These are phyloP conservation scores for Apantesis nais DNA, from an alignment of 2,888 invertebrate species.

Conservation along the genomic window DNA sequence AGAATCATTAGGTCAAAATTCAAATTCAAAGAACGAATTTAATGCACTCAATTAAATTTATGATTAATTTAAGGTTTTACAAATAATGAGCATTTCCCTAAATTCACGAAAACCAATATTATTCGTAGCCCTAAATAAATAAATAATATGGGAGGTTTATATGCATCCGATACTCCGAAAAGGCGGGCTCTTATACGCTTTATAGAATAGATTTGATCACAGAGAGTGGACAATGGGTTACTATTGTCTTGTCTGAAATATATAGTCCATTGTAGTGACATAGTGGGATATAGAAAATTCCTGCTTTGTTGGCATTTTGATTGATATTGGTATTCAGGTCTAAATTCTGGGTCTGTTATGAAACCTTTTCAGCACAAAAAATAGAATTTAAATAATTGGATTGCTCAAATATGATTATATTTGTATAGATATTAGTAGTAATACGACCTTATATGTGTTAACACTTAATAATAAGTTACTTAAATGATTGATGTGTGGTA, in stretches of 20 bases:
- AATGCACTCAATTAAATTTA: not conserved
- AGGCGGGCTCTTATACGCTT: constrained; percentile 29
- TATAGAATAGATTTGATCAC: constrained; percentile 43
- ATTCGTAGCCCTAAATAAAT: too few species aligned
- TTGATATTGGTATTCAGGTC: constrained; percentile 19
- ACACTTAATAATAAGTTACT: not conserved
- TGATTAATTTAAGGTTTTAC: constrained; percentile 28
- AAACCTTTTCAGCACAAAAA: not conserved
- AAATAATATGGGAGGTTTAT: constrained; percentile 22
- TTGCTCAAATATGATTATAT: not conserved
- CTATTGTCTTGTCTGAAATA: constrained; percentile 48
- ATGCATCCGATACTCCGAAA: constrained; percentile 18
- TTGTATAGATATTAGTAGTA: not conserved
- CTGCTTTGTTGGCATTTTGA: constrained; percentile 41
- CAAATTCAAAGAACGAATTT: not conserved
- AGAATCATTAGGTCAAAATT: too few species aligned
- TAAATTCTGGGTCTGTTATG: not conserved
- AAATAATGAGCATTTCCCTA: constrained; percentile 37
- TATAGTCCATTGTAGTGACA: constrained; percentile 45
- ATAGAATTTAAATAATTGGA: not conserved
- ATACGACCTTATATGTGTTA: not conserved
- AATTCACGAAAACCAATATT: too few species aligned
- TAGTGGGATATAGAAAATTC: constrained; percentile 33
- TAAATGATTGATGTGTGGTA: not conserved
- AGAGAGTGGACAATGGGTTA: constrained; percentile 26